phyloP scores from a whole-genome alignment of 2,797 vertebrate genomes.

The Notoglanidium macrostoma region DNA sequence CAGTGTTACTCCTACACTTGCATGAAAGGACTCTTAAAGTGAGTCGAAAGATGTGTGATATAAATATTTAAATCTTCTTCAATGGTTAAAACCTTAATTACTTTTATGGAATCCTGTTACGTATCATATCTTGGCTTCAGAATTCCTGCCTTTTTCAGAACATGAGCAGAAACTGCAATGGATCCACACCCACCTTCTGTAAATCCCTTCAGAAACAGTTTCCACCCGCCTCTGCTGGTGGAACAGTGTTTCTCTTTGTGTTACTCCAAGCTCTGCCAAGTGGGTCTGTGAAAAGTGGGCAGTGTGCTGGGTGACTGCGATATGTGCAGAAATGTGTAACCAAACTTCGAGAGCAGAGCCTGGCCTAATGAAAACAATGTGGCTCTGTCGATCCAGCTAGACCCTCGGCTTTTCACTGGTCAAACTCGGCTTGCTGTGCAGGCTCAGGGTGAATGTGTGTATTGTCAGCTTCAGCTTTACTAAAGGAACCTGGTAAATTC shows the following conservation, averaged over 20 bases:
- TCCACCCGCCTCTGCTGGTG: conserved; percentile 31
- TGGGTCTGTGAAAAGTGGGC: conserved; percentile 36
- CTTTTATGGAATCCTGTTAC: conserved; percentile 26
- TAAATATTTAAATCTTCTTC: neutral
- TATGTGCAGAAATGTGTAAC: conserved; percentile 33
- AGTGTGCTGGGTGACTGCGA: conserved; percentile 33
- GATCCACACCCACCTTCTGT: conserved; percentile 43
- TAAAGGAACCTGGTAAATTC: neutral
- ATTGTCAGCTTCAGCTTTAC: conserved; percentile 10
- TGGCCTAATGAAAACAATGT: conserved; percentile 34
- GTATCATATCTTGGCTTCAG: conserved; percentile 23
- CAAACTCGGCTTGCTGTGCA: conserved; percentile 28
- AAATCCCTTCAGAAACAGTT: conserved; percentile 38
- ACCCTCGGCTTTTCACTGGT: conserved; percentile 17
- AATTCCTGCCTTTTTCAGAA: conserved; percentile 34
- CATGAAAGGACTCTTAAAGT: neutral
- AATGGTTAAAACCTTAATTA: conserved; percentile 17
- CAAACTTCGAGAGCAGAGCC: neutral
- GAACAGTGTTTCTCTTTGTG: conserved; percentile 45
- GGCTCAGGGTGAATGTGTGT: conserved; percentile 14
- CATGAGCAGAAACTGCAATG: conserved; percentile 18
- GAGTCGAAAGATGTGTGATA: neutral
- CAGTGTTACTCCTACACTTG: neutral
- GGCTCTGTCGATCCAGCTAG: conserved; percentile 34
- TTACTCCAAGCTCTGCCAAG: conserved; percentile 16